Evolutionary conservation across 1,140 invertebrate species (phyloP), one percentile per base, ranked within the genome.

Genomic region (Trichonephila clavipes): DNA sequence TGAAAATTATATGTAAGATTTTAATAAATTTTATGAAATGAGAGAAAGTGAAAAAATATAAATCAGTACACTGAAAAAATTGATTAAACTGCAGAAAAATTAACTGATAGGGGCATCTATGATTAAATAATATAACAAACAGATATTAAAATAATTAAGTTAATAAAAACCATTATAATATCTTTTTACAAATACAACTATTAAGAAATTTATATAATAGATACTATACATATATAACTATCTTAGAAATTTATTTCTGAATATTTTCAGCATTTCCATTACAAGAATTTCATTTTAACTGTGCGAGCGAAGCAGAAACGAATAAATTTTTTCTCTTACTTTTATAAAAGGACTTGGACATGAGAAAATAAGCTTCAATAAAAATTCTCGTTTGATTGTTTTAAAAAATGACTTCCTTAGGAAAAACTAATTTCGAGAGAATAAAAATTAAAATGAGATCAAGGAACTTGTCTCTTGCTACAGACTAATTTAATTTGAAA

Each of bases 401-500:
- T 83, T 51, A 21, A 59, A 83, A 59, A 83, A 83, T 58, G 82
- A 58, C 44, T 83, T 83, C 51, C 12, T n/a, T 83, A 58, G 5
- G 19, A 83, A 83, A 59, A 77, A 83, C 40, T 83, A 83, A 83
- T 83, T 83, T 83, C 51, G 7, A 21, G 21, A 51, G 51, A 83
- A 83, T 83, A 83, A 83, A 58, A 59, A 83, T 83, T 51, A 83
- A 83, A 24, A 83, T 24, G 44, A 83, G 82, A 83, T 83, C 82
- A 83, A 83, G 51, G 58, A 83, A 83, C 82, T 83, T 83, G 82
- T 83, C 82, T 83, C 82, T 59, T 24, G 51, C 82, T 83, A n/a
- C 85, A 16, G n/a, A 87, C 85, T 87, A 87, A 87, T 87, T 88
- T 69, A 88, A 88, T 88, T 88, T 88, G 61, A 62, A 61, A 34